Evolutionary conservation across 1,140 invertebrate species (phyloP).

Genomic region (Drosophila arawakana): DNA sequence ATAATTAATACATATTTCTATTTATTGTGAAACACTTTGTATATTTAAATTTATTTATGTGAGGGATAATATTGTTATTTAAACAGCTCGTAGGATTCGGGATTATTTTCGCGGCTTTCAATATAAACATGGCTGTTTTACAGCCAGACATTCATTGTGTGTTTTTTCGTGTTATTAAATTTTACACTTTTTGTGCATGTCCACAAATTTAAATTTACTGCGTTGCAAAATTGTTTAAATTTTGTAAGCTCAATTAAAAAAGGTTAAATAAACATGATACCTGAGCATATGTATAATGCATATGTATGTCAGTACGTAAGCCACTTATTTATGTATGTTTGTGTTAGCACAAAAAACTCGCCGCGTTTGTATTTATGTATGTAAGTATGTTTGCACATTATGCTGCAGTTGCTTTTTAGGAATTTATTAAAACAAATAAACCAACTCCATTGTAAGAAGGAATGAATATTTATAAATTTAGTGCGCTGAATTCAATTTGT

Average conservation of each 20-base stretch:
- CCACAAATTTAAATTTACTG: no score
- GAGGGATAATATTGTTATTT: no score
- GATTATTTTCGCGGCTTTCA: no score
- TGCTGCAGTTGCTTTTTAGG: not conserved
- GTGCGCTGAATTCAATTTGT: not conserved
- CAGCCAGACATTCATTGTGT: no score
- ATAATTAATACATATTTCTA: conserved; percentile 1
- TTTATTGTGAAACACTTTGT: not conserved
- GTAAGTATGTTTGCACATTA: not conserved
- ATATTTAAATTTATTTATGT: not conserved
- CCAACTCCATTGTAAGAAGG: conserved; percentile 5
- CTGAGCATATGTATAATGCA: not conserved
- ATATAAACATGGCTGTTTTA: no score
- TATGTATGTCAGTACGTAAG: not conserved
- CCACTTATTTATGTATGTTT: not conserved
- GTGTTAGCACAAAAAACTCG: not conserved
- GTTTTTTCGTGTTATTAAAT: no score
- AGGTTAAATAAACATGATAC: not conserved
- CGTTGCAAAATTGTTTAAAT: not conserved
- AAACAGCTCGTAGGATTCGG: no score
- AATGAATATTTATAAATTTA: not conserved
- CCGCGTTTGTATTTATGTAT: conserved; percentile 5
- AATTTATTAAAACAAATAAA: conserved; percentile 4
- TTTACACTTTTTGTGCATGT: no score
- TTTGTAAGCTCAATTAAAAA: conserved; percentile 1